These are phyloP conservation scores for Rhyacophila brunnea DNA, from an alignment of 1,140 invertebrate genomes.

Conservation along the genomic window DNA sequence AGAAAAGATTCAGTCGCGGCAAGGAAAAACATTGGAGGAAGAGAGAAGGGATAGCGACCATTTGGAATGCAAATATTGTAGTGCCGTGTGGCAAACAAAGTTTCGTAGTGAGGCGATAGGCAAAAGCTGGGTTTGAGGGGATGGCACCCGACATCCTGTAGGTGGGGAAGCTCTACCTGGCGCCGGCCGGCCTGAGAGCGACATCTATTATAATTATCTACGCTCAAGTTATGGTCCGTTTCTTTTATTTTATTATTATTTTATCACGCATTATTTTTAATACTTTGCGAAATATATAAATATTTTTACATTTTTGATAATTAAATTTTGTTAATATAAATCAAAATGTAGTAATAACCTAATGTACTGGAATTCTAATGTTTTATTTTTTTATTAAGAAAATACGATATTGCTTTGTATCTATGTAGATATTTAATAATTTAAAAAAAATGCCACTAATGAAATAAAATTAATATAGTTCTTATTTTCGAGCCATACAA, in stretches of 20 bases:
- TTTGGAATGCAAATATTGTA: slow-evolving; percentile 37
- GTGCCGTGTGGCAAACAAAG: slow-evolving; percentile 33
- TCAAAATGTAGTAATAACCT: too few relatives aligned
- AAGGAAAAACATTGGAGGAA: not conserved
- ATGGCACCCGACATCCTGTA: not conserved
- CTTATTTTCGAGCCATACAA: too few relatives aligned
- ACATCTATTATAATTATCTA: slow-evolving; percentile 21
- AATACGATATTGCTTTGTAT: too few relatives aligned
- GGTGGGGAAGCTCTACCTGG: slow-evolving; percentile 17
- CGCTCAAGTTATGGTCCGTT: not conserved
- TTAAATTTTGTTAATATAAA: too few relatives aligned
- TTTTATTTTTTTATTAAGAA: too few relatives aligned
- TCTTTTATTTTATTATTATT: not conserved
- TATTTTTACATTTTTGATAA: too few relatives aligned
- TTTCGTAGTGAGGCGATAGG: slow-evolving; percentile 16
- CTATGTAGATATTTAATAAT: too few relatives aligned
- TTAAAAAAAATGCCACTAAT: too few relatives aligned
- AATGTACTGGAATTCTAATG: too few relatives aligned
- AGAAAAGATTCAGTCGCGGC: not conserved
- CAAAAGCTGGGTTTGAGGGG: slow-evolving; percentile 4
- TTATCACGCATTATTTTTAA: too few relatives aligned
- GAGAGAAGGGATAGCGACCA: slow-evolving; percentile 4
- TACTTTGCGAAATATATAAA: too few relatives aligned
- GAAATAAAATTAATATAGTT: too few relatives aligned
- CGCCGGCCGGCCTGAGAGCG: slow-evolving; percentile 14